Evolutionary conservation across 2,888 invertebrate species (phyloP), one percentile per base, ranked within the genome.

Genomic region (Habroteleia sp.): DNA sequence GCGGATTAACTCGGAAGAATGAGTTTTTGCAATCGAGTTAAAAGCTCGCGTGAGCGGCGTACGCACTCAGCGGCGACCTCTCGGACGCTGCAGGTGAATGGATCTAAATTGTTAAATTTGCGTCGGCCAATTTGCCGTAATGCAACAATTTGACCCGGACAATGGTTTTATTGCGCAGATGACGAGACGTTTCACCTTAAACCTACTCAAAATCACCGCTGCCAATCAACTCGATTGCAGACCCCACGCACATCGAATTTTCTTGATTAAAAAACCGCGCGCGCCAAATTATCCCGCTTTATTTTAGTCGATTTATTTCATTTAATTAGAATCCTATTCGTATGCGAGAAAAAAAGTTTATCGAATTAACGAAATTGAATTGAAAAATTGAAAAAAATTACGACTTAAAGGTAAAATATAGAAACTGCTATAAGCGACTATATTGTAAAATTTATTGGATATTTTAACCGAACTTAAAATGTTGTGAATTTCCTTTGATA

Each of bases 51-150:
- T 25, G 44, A 33, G 20, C 60, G n/a, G 37, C 33, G 48, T 14
- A 48, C 35, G 23, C 29, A 33, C 35, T 46, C 29, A 33, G 31
- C 27, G n/a, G n/a, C 31, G 20, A 39, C 25, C 46, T 46, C 23
- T 20, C 25, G 14, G 14, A 33, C 41, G 50, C 14, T 29, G 35
- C 48, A 31, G 66, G 37, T 56, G 56, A 66, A 66, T 66, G 54
- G 52, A 66, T 52, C 54, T 54, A 66, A 66, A 66, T 66, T 66
- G 65, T 54, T 54, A 54, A 42, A 66, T 52, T 65, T 31, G 50
- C 25, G 25, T n/a, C 11, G 37, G 52, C 10, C 65, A 52, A 41
- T 65, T 65, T 17, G 13, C 17, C 27, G 42, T 65, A 42, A 65
- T 54, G 44, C 27, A 10, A 39, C 62, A 39, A 62, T 62, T 39